Conservation (phyloP, 1,140 invertebrate species). For the Pogonus chalceus region DNA sequence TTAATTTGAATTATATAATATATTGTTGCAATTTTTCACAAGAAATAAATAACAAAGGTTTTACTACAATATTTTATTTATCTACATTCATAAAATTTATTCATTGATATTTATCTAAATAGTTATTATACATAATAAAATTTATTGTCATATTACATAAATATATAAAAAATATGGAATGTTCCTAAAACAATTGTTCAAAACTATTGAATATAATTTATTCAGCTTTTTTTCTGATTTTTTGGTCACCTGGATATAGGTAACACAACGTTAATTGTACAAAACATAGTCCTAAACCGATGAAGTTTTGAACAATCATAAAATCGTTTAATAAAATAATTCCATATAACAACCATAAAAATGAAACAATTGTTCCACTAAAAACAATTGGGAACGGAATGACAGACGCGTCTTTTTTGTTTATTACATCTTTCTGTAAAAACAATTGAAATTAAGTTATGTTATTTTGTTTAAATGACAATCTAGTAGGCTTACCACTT, state of each 20-base stretch:
- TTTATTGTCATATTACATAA: too few species aligned
- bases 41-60: too few species aligned
- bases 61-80: too few species aligned
- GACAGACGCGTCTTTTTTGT: slow-evolving; percentile 62
- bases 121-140: too few species aligned
- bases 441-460: slow-evolving; percentile 16
- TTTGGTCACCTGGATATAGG: background rate
- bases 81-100: too few species aligned
- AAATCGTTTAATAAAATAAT: slow-evolving; percentile 65
- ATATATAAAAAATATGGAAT: background rate
- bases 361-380: slow-evolving; percentile 61
- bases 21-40: too few species aligned
- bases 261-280: slow-evolving; percentile 46
- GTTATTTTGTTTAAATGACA: slow-evolving; percentile 4
- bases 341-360: slow-evolving; percentile 71
- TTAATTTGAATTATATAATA: too few species aligned
- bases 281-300: slow-evolving; percentile 47
- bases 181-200: too few species aligned
- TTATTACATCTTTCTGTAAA: slow-evolving; percentile 56
- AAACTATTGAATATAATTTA: too few species aligned
- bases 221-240: too few species aligned
- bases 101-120: too few species aligned
- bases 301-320: slow-evolving; percentile 65
- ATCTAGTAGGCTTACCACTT: slow-evolving; percentile 47
- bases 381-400: slow-evolving; percentile 76